These are phyloP conservation scores for Pogonocichla stellata DNA, from an alignment of 2,113 vertebrate species.

Conservation along the genomic window DNA sequence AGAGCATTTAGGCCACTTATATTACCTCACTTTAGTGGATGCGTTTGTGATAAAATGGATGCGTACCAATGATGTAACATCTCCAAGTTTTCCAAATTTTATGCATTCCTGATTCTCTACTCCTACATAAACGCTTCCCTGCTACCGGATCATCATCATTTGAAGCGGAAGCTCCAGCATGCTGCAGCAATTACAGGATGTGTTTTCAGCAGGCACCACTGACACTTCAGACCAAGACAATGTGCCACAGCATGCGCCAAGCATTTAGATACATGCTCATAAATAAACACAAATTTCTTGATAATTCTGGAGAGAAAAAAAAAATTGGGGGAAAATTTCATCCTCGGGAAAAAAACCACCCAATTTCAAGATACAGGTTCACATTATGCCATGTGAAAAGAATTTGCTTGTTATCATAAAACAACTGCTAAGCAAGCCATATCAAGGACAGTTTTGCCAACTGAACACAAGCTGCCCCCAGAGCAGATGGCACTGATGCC, in stretches of 20 bases:
- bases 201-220: background rate
- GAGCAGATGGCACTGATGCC: background rate
- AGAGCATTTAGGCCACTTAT: background rate
- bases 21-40: background rate
- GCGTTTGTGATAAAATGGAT: fast-evolving
- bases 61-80: fast-evolving
- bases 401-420: background rate
- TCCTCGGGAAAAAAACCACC: background rate
- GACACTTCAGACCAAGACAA: background rate
- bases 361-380: background rate
- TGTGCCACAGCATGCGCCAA: background rate
- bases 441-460: background rate
- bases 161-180: background rate
- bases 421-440: background rate
- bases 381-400: background rate
- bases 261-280: background rate
- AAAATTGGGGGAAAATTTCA: background rate
- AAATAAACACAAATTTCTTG: background rate
- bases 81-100: background rate
- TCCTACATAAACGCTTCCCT: background rate
- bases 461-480: background rate
- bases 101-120: background rate
- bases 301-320: background rate
- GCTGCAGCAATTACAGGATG: background rate
- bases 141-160: background rate